These are phyloP conservation scores for Uropetala carovei DNA, from an alignment of 2,888 invertebrate genomes.

Conservation along the genomic window DNA sequence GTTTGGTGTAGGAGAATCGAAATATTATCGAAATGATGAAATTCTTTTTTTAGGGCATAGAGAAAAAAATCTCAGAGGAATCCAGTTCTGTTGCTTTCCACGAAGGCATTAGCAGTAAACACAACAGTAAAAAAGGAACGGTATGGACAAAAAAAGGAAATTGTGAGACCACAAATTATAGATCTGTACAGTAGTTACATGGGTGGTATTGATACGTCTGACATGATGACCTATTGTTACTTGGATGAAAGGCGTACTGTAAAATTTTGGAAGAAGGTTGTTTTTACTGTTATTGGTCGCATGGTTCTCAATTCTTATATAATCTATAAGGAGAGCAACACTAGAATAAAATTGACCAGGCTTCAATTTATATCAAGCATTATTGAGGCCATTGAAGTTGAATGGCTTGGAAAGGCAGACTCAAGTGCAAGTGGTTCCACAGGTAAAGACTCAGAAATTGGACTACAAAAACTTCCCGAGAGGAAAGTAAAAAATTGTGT, in stretches of 20 bases:
- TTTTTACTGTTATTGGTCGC: neutral
- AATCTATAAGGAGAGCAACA: too few relatives aligned
- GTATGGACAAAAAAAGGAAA: neutral
- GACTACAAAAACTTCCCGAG: neutral
- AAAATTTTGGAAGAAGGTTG: neutral
- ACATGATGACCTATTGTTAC: neutral
- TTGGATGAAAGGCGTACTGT: constrained; percentile 29
- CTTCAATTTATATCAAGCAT: neutral
- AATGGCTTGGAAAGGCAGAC: constrained; percentile 24
- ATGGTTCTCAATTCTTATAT: neutral
- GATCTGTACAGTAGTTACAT: too few relatives aligned
- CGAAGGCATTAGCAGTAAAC: neutral
- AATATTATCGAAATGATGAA: constrained; percentile 5
- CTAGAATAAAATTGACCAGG: constrained; percentile 4
- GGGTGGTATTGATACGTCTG: too few relatives aligned
- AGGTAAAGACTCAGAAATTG: neutral
- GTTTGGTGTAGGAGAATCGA: constrained; percentile 17
- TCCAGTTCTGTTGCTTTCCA: neutral
- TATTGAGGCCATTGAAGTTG: constrained; percentile 17
- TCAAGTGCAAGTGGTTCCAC: neutral
- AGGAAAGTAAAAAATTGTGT: neutral
- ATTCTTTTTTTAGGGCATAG: constrained; percentile 3
- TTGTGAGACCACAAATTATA: too few relatives aligned
- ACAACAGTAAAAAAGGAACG: neutral
- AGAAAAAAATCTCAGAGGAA: neutral